A percentile compares a stretch with the other conserved stretches of the same genome.
Evolutionary conservation across 1,140 invertebrate genomes (phyloP).

Genomic region (Mycetomoellerius zeteki): DNA sequence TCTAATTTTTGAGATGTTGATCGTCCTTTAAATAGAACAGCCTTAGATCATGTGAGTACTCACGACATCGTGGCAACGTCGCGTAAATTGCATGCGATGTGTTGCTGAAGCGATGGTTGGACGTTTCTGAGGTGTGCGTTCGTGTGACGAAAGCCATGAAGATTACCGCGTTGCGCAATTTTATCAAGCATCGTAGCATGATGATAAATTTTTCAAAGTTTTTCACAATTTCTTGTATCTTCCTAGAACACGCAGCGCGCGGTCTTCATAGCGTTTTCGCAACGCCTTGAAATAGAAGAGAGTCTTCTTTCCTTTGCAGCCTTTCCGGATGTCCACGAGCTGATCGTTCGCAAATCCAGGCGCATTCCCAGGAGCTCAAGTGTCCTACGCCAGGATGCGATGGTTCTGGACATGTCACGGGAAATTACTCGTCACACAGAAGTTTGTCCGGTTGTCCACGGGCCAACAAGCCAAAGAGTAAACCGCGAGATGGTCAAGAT

Average conservation of each 20-base stretch:
- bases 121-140: constrained; percentile 81
- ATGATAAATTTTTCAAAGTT: background rate
- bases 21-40: constrained; percentile 28
- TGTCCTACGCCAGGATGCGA: constrained; percentile 97
- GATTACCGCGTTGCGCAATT: constrained; percentile 65
- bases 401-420: constrained; percentile 94
- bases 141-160: constrained; percentile 72
- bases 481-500: constrained; percentile 96
- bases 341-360: constrained; percentile 92
- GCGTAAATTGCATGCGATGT: constrained; percentile 80
- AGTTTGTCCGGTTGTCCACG: constrained; percentile 94
- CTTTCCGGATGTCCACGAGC: constrained; percentile 92
- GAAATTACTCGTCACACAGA: constrained; percentile 94
- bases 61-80: constrained; percentile 79
- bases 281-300: constrained; percentile 42
- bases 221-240: background rate
- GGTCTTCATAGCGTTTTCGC: constrained; percentile 70
- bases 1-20: constrained; percentile 34
- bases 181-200: background rate
- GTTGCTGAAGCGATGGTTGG: constrained; percentile 77
- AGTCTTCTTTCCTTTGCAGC: constrained; percentile 84
- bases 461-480: constrained; percentile 97
- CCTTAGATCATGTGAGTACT: constrained; percentile 67
- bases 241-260: constrained; percentile 47
- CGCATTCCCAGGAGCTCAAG: constrained; percentile 93